These are phyloP conservation scores for Potorous gilbertii DNA, from an alignment of 2,797 vertebrate genomes.

Conservation along the genomic window DNA sequence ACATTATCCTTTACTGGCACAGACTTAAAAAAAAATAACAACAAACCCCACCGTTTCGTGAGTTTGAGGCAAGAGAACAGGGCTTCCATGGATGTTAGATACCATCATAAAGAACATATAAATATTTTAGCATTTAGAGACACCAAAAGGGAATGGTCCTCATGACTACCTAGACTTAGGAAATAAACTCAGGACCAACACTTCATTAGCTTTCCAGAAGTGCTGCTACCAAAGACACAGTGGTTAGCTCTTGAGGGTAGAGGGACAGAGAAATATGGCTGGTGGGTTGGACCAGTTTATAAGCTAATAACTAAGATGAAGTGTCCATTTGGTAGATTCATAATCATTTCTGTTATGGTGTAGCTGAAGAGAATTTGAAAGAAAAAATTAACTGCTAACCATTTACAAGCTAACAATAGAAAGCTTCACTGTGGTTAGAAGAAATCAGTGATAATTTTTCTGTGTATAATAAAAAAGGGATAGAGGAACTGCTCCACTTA, in stretches of 20 bases:
- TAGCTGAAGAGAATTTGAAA: conserved; percentile 11
- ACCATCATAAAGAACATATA: not conserved
- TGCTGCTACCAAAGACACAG: conserved; percentile 12
- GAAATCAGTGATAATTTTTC: not conserved
- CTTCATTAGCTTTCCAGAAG: conserved; percentile 36
- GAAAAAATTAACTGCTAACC: not conserved
- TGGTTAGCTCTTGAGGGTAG: not conserved
- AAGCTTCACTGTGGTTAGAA: not conserved
- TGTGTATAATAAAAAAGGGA: not conserved
- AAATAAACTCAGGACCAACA: conserved; percentile 20
- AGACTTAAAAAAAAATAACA: not conserved
- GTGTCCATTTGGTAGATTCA: conserved; percentile 1
- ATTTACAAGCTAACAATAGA: not conserved
- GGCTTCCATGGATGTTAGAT: not conserved
- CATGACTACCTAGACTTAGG: not conserved
- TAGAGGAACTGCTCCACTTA: not conserved
- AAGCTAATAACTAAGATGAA: not conserved
- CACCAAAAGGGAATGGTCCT: not conserved
- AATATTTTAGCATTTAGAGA: not conserved
- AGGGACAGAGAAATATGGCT: not conserved
- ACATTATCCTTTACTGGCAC: not conserved
- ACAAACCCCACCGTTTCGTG: too few relatives aligned
- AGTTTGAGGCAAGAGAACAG: not conserved
- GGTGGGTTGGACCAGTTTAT: not conserved
- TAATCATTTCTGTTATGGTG: not conserved